A percentile compares a stretch with the other conserved stretches of the same genome.
These are phyloP conservation scores for Lithodes maja DNA, from an alignment of 2,888 invertebrate species.

Conservation along the genomic window DNA sequence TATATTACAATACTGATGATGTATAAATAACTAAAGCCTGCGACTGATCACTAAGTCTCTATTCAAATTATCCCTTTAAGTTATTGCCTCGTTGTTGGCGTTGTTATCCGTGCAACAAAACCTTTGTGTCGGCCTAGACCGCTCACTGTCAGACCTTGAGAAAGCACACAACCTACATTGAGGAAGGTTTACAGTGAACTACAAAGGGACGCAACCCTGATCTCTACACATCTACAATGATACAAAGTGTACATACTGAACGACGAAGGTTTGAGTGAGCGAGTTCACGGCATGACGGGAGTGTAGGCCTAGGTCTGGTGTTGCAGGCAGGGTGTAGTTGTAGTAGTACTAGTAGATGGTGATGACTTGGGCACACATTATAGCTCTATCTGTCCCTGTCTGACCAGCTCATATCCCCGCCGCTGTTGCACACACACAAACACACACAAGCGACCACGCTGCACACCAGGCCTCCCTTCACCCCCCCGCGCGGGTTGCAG, in stretches of 20 bases:
- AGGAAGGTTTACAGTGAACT: not conserved
- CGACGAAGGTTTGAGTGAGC: conserved; percentile 4
- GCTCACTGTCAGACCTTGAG: not conserved
- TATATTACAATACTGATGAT: too few relatives aligned
- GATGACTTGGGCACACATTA: not conserved
- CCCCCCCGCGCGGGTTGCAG: conserved; percentile 21
- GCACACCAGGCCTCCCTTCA: conserved; percentile 30
- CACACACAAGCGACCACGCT: conserved; percentile 6
- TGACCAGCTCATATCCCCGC: conserved; percentile 33
- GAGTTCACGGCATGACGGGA: conserved; percentile 12
- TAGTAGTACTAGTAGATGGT: not conserved
- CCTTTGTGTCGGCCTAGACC: not conserved
- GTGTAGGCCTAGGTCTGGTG: conserved; percentile 8
- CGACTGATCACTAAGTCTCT: too few relatives aligned
- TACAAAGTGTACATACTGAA: conserved; percentile 7
- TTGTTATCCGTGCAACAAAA: not conserved
- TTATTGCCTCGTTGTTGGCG: not conserved
- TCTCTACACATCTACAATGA: not conserved
- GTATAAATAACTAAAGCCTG: too few relatives aligned
- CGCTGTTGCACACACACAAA: conserved; percentile 31
- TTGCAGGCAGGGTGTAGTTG: not conserved
- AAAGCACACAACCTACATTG: not conserved
- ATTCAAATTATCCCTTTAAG: too few relatives aligned
- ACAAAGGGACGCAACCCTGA: not conserved
- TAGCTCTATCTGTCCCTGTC: conserved; percentile 51